Conservation (phyloP, 2,888 invertebrate species). For the Nezara viridula region DNA sequence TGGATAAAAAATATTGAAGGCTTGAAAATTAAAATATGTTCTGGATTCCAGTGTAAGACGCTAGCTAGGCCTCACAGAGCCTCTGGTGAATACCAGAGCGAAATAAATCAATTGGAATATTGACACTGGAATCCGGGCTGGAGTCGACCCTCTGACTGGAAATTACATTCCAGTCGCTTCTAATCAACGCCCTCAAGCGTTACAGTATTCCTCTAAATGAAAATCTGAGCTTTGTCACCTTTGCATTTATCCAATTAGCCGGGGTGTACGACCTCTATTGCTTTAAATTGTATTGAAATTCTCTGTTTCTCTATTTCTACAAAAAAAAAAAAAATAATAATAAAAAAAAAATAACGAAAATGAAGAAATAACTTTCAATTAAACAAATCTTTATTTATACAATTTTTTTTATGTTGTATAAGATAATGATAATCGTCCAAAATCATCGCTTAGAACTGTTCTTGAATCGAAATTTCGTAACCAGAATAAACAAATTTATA, state of each 20-base stretch:
- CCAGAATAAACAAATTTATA: no score
- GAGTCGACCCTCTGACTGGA: slow-evolving; percentile 25
- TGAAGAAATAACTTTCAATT: no score
- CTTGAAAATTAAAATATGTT: not conserved
- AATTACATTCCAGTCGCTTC: slow-evolving; percentile 55
- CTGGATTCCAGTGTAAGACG: not conserved
- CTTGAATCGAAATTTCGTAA: no score
- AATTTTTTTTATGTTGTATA: no score
- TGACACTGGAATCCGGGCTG: slow-evolving; percentile 54
- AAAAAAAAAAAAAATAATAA: no score
- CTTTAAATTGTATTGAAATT: not conserved
- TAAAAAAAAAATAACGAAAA: not conserved
- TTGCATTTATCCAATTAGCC: slow-evolving; percentile 3
- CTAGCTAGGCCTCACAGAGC: not conserved
- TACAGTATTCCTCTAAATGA: slow-evolving; percentile 25
- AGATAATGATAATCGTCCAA: no score
- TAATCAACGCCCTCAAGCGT: slow-evolving; percentile 34
- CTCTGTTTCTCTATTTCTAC: not conserved
- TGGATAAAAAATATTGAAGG: not conserved
- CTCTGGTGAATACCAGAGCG: slow-evolving; percentile 6
- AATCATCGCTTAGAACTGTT: no score
- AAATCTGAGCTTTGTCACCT: slow-evolving; percentile 42
- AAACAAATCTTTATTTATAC: no score
- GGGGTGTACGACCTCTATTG: not conserved
- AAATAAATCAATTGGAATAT: slow-evolving; percentile 58